Base-by-base conservation (phyloP, 1,140 invertebrate genomes). In the Lepidurus couesii region DNA sequence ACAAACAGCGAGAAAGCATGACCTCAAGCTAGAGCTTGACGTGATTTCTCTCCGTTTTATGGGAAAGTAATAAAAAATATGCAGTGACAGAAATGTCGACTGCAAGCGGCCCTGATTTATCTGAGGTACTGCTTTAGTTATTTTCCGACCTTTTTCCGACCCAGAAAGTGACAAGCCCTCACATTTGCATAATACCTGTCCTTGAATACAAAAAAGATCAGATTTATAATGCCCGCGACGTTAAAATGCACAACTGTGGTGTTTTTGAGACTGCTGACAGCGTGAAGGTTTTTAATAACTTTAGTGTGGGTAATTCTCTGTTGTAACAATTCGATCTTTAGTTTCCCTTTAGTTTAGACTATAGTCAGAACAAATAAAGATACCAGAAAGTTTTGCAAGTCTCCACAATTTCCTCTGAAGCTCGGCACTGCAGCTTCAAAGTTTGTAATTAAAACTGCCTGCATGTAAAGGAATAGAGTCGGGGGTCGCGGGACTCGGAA, bases 31-130 rank as follows among this genome's bases (percentile, higher is more conserved):
- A 65, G n/a, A 16, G 53, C 13, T 65, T 13, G 53, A 7, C 53
- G 21, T n/a, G 53, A 65, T 65, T 65, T 65, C 21, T 65, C 53
- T 65, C 53, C 53, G 5, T 21, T 65, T 65, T 21, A 13, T 65
- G 53, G 7, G 13, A 7, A 11, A 16, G 21, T n/a, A 65, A 13
- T 13, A 65, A 65, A 13, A 21, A 65, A 13, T 65, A 13, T 7
- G 53, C 53, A 65, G 53, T 65, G 21, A 65, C 21, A 65, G 53
- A 65, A 65, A 65, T 21, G n/a, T 65, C 8, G 53, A 65, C 53
- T 21, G 53, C 53, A 65, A 65, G 8, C 53, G 21, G 16, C 8
- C 53, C 16, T 7, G 53, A 21, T 65, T 21, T 65, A 21, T 65
- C 53, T 65, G n/a, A 1, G 53, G 21, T 65, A 65, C 16, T 7